A percentile compares a stretch with the other conserved stretches of the same genome.
phyloP scores from a whole-genome alignment of 2,888 invertebrate species.

The Tipula confusa region DNA sequence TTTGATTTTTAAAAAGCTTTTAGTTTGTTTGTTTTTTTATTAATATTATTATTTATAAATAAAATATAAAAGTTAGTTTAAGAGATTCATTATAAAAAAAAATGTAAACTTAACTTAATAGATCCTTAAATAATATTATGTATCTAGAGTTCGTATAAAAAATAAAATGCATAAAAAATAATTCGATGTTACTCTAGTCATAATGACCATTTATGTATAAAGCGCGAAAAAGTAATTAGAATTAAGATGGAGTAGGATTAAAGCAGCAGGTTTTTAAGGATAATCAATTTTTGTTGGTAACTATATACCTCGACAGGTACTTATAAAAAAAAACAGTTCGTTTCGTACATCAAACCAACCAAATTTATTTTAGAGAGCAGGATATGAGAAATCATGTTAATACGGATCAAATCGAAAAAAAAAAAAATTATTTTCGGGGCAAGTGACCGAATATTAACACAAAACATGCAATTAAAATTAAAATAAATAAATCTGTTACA shows the following conservation, averaged over 20 bases:
- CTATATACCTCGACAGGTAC: conserved; percentile 7
- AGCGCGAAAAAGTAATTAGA: not conserved
- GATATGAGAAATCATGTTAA: not conserved
- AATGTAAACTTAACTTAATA: conserved; percentile 6
- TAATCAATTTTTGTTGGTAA: not conserved
- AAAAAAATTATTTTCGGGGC: no score
- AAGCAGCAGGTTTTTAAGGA: not conserved
- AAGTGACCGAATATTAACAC: not conserved
- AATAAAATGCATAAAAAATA: not conserved
- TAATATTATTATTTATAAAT: not conserved
- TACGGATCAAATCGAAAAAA: not conserved
- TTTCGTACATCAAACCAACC: not conserved
- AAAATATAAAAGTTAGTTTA: not conserved
- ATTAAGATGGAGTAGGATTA: not conserved
- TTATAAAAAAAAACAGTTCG: not conserved
- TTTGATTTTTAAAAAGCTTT: conserved; percentile 21
- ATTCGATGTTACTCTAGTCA: conserved; percentile 14
- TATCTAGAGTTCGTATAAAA: not conserved
- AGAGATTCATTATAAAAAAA: conserved; percentile 6
- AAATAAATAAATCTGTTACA: conserved; percentile 12
- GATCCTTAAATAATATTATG: not conserved
- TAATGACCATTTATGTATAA: not conserved
- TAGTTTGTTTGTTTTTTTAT: not conserved
- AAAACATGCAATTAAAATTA: not conserved
- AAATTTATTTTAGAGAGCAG: not conserved